A percentile compares a stretch with the other conserved stretches of the same genome.
These are phyloP conservation scores for Proterorhinus semilunaris DNA, from an alignment of 2,113 vertebrate species.

Conservation along the genomic window DNA sequence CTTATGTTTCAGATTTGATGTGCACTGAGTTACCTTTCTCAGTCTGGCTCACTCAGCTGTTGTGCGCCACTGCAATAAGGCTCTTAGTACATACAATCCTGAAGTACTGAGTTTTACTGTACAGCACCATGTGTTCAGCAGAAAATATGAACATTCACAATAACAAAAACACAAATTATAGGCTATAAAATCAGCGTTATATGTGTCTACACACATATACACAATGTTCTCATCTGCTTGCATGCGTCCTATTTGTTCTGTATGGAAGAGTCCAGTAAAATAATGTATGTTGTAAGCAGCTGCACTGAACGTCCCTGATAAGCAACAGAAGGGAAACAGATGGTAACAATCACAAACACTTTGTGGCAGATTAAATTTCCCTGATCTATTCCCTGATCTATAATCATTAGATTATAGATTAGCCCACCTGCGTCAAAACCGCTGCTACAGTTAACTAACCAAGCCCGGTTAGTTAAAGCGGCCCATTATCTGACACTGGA, in stretches of 20 bases:
- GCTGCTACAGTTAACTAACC: constrained; percentile 41
- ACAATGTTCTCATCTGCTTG: neutral
- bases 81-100: neutral
- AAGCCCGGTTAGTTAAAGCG: constrained; percentile 15
- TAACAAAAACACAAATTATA: neutral
- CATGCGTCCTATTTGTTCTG: constrained; percentile 7
- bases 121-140: constrained; percentile 1
- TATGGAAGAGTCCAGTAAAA: neutral
- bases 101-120: neutral
- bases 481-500: constrained; percentile 14
- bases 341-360: constrained; percentile 45
- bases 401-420: constrained; percentile 55
- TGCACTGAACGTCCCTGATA: constrained; percentile 22
- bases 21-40: constrained; percentile 8
- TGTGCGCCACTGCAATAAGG: constrained; percentile 2
- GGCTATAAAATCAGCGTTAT: neutral
- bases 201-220: too few relatives aligned
- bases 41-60: constrained; percentile 14
- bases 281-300: constrained; percentile 10
- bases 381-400: too few relatives aligned
- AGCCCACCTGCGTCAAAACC: constrained; percentile 32
- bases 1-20: constrained; percentile 17
- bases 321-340: constrained; percentile 30
- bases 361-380: constrained; percentile 46
- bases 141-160: neutral